Base-by-base conservation (phyloP, 2,888 invertebrate species). In the Dynastes tityus region DNA sequence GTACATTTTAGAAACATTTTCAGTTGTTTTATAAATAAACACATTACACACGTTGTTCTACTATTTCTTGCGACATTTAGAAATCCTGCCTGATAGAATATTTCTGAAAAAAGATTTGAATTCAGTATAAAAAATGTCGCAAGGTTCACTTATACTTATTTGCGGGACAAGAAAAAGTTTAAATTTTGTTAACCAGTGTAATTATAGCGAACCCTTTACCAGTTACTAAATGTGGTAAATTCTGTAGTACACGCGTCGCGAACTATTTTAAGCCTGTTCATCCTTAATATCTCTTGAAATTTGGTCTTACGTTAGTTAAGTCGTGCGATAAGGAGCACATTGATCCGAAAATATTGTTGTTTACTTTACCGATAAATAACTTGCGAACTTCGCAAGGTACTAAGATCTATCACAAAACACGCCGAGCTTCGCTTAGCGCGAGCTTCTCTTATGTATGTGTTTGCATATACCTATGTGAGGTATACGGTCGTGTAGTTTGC, bases 281-380 rank as follows among this genome's bases (percentile, higher is more conserved):
- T n/a, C 16, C 53, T 16, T 13, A 53, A 16, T 27, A 27, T 32
- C 8, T 13, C 2, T n/a, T 29, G 8, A 65, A 65, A 37, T 37
- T 32, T 8, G n/a, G 6, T 63, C 29, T 11, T 2, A 2, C 16
- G 5, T 16, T 16, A n/a, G 22, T 37, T 65, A 8, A 8, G 37
- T 40, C n/a, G n/a, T 45, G 16, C 9, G 40, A 67, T 67, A 45
- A 58, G 22, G 8, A 45, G 65, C 40, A 67, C 40, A 45, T 67
- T 67, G 65, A 67, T 67, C 45, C 65, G 40, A 67, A 45, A 67
- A 45, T 67, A 67, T 67, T 67, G 40, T 67, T 67, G 65, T 67
- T 67, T 67, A 45, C 65, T 9, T 67, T 67, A 45, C 40, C 22
- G 65, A 37, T 67, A 40, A 67, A 16, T n/a, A 45, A 67, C 45